Evolutionary conservation across 2,888 invertebrate species (phyloP).

Genomic region (Celastrina argiolus): DNA sequence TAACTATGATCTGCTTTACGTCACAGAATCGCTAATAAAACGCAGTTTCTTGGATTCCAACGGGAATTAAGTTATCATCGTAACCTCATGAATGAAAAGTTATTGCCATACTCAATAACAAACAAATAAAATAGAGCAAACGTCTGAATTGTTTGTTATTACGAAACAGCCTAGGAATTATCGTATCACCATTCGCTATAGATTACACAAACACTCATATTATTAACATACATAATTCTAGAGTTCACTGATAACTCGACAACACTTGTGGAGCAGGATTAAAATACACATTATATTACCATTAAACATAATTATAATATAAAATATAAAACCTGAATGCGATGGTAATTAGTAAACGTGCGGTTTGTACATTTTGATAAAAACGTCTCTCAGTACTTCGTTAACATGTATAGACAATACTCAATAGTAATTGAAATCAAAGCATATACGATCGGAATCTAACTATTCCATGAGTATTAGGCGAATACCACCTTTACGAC

Average conservation of each 20-base stretch:
- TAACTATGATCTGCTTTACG: no score
- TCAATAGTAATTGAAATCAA: slow-evolving; percentile 25
- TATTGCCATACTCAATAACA: neutral
- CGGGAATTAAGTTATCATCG: no score
- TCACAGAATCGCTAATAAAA: no score
- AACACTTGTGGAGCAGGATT: slow-evolving; percentile 1
- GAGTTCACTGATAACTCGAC: neutral
- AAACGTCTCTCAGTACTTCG: slow-evolving; percentile 4
- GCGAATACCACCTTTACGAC: slow-evolving; percentile 22
- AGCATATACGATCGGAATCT: slow-evolving; percentile 28
- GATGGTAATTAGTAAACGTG: neutral
- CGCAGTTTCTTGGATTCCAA: no score
- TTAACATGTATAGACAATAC: slow-evolving; percentile 20
- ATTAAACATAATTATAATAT: neutral
- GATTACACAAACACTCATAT: neutral
- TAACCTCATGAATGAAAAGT: neutral
- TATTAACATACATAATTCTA: neutral
- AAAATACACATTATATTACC: neutral
- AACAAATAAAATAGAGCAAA: neutral
- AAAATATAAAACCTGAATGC: neutral
- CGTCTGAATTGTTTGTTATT: neutral
- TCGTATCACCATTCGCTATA: slow-evolving; percentile 1
- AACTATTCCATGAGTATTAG: slow-evolving; percentile 16
- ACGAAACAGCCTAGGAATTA: neutral
- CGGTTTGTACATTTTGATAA: neutral